phyloP scores from a whole-genome alignment of 2,888 invertebrate species.

The Capitulum mitella region DNA sequence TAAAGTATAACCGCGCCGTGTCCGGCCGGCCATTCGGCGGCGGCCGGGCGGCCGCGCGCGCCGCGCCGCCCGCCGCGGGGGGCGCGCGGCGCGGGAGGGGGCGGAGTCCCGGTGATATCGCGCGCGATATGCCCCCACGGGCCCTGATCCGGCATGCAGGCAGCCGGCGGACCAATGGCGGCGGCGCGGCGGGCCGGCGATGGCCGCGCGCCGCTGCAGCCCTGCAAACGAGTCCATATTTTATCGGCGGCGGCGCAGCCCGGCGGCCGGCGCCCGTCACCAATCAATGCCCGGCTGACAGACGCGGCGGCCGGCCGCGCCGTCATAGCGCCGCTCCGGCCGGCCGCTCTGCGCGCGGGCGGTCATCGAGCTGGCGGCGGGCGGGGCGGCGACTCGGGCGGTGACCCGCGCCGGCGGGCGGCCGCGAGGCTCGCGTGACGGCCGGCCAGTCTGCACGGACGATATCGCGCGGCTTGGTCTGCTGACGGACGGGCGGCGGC shows the following conservation, averaged over 20 bases:
- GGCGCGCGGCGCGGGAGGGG: background rate
- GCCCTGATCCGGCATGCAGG: slow-evolving; percentile 8
- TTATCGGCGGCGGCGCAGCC: background rate
- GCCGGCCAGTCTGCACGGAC: too few species aligned
- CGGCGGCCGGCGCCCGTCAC: background rate
- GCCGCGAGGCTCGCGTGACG: too few species aligned
- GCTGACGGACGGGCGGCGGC: too few species aligned
- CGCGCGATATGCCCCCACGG: background rate
- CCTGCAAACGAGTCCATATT: slow-evolving; percentile 22
- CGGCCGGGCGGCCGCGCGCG: background rate
- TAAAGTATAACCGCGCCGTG: background rate
- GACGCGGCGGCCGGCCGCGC: background rate
- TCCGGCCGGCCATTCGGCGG: background rate
- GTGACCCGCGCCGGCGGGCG: background rate
- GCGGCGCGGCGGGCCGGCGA: background rate
- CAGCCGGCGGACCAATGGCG: background rate
- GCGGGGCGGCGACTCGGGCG: background rate
- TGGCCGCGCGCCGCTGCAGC: slow-evolving; percentile 16
- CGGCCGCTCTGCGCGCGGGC: background rate
- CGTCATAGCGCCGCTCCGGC: too few species aligned
- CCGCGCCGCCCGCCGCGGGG: background rate
- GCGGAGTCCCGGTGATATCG: background rate
- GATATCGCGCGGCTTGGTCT: too few species aligned
- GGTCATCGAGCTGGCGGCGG: background rate
- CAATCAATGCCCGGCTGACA: background rate